Base-by-base conservation (phyloP, 2,113 vertebrate genomes). In the Mesocricetus auratus region DNA sequence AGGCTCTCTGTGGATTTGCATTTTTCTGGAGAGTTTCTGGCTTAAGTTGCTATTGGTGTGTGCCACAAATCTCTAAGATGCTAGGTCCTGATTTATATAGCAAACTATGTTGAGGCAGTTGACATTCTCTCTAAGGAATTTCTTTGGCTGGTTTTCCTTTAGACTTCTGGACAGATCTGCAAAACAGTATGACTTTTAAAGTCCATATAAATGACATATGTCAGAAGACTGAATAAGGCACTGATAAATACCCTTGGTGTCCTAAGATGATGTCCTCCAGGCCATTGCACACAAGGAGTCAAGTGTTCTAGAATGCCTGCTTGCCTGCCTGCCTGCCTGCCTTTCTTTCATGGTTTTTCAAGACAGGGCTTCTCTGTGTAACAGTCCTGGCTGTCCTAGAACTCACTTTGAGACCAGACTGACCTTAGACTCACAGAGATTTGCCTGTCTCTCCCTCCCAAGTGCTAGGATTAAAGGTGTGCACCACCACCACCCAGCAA, bases 101-200 rank as follows among this genome's bases (percentile, higher is more conserved):
- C 90, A 98, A 96, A 97, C 86, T 97, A 26, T 98, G 94, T 96
- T 92, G 7, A 97, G 74, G 97, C 98, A 75, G 90, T 98, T 98
- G 98, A 98, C 97, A 98, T 93, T 98, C 97, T 97, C 96, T 96
- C 90, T 96, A 93, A 98, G 98, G 97, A 78, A 98, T 97, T 96
- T 98, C 92, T 90, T 96, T 98, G 97, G 97, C 98, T 0, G 94
- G 91, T 98, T 98, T 98, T 97, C 96, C 79, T 96, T 78, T 95
- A 90, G 82, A 93, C 82, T 95, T 96, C 82, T 96, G 94, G 86
- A 93, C 60, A 92, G 66, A 96, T 96, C 90, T 96, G 73, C 93
- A 96, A 94, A 97, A 92, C 87, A 93, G 39, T 93, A 77, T 95
- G 62, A 22, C 86, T 96, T 96, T 94, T 90, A 89, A 97, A 96